Evolutionary conservation across 2,797 vertebrate species (phyloP).

Genomic region (Mionectes olivaceus): DNA sequence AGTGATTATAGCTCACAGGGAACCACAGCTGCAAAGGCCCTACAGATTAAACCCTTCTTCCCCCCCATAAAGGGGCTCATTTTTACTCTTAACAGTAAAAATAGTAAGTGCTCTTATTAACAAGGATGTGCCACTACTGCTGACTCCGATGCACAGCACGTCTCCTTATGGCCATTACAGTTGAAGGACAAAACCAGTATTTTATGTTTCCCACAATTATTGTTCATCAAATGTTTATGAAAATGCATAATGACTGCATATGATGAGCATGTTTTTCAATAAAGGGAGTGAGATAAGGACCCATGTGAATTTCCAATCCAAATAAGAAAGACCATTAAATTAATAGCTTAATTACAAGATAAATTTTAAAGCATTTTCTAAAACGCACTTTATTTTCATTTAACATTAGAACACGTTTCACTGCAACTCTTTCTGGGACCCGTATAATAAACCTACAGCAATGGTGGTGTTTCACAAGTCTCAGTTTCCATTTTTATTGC

Average conservation of each 20-base stretch:
- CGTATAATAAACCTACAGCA: not conserved
- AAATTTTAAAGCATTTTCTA: not conserved
- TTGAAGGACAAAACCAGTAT: constrained; percentile 40
- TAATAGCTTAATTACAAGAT: constrained; percentile 43
- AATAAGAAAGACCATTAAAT: constrained; percentile 32
- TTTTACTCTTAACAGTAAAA: constrained; percentile 52
- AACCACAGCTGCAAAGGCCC: not conserved
- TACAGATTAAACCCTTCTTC: not conserved
- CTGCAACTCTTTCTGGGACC: not conserved
- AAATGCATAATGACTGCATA: not conserved
- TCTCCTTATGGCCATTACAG: constrained; percentile 48
- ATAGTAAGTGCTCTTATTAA: constrained; percentile 23
- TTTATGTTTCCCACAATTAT: constrained; percentile 51
- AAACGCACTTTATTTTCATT: constrained; percentile 30
- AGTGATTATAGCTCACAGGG: not conserved
- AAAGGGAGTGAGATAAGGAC: not conserved
- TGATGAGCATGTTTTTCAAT: not conserved
- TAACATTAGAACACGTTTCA: not conserved
- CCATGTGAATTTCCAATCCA: not conserved
- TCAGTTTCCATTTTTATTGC: not conserved
- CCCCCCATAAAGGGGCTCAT: not conserved
- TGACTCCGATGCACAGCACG: not conserved
- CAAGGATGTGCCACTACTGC: not conserved
- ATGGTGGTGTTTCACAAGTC: not conserved
- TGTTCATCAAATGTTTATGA: constrained; percentile 58